Evolutionary conservation across 2,888 invertebrate species (phyloP).

Genomic region (Sarcophaga subvicina): DNA sequence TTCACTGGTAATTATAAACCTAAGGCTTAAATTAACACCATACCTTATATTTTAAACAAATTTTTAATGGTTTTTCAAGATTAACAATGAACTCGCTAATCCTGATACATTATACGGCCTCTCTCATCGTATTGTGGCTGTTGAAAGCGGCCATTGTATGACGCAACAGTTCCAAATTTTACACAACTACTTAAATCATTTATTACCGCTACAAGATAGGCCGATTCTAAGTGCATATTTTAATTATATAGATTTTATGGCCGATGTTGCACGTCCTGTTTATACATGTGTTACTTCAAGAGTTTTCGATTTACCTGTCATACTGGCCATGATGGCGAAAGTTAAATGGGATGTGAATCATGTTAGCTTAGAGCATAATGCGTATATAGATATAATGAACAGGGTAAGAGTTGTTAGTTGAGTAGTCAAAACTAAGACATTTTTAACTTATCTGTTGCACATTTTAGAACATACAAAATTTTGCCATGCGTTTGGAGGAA

Average conservation of each 20-base stretch:
- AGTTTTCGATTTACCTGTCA: constrained; percentile 89
- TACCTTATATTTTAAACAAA: background rate
- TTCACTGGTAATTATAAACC: constrained; percentile 75
- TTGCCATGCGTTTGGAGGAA: constrained; percentile 90
- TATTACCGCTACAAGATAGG: constrained; percentile 88
- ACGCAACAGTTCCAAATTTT: constrained; percentile 93
- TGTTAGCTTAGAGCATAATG: constrained; percentile 96
- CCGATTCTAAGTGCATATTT: constrained; percentile 88
- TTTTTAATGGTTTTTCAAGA: constrained; percentile 70
- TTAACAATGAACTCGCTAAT: constrained; percentile 86
- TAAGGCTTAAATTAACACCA: background rate
- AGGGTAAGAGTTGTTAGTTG: constrained; percentile 82
- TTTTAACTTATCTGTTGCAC: background rate
- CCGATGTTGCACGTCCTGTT: constrained; percentile 91
- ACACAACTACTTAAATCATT: constrained; percentile 91
- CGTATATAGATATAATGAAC: constrained; percentile 91
- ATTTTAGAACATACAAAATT: constrained; percentile 84
- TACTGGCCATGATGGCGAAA: constrained; percentile 93
- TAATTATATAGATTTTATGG: constrained; percentile 76
- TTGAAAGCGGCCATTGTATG: constrained; percentile 95
- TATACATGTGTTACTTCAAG: constrained; percentile 93
- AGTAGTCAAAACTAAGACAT: background rate
- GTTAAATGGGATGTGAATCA: constrained; percentile 98
- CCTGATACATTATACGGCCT: constrained; percentile 91
- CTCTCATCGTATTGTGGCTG: constrained; percentile 93